Percentiles rank a stretch among this genome's conserved stretches.
phyloP scores from a whole-genome alignment of 2,113 vertebrate species.

The Colistium nudipinnis region DNA sequence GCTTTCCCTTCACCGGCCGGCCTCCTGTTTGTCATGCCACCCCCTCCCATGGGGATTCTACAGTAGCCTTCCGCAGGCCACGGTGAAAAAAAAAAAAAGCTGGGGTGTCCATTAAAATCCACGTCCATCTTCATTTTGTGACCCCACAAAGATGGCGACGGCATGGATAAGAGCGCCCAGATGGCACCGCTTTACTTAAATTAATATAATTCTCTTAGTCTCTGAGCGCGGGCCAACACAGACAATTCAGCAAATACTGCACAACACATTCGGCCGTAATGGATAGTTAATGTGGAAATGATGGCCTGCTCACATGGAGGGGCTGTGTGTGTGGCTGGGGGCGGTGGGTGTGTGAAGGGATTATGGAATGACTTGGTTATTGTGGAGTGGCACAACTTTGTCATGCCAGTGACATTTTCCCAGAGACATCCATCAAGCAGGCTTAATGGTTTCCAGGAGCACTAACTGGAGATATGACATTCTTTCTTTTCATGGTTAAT shows the following conservation, averaged over 20 bases:
- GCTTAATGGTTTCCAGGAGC: conserved; percentile 66
- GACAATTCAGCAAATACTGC: conserved; percentile 30
- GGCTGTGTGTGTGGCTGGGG: conserved; percentile 48
- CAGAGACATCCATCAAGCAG: conserved; percentile 61
- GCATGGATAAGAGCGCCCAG: conserved; percentile 45
- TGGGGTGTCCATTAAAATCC: conserved; percentile 9
- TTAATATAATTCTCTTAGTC: conserved; percentile 24
- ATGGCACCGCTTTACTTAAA: conserved; percentile 44
- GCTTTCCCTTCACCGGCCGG: background rate
- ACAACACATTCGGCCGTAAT: conserved; percentile 60
- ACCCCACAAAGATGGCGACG: conserved; percentile 28
- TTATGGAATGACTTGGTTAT: conserved; percentile 32
- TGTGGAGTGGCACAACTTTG: conserved; percentile 33
- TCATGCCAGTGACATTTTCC: conserved; percentile 63
- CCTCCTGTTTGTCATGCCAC: background rate
- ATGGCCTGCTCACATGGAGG: conserved; percentile 67
- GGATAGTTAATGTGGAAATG: conserved; percentile 66
- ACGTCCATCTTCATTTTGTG: conserved; percentile 42
- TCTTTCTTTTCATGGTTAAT: conserved; percentile 69
- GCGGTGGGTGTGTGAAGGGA: conserved; percentile 39
- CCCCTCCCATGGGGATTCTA: background rate
- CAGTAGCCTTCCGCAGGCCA: no score
- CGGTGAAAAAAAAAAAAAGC: no score
- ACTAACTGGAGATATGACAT: conserved; percentile 54
- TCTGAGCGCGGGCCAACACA: conserved; percentile 32